These are phyloP conservation scores for Nowickia ferox DNA, from an alignment of 2,888 invertebrate species.

Conservation along the genomic window DNA sequence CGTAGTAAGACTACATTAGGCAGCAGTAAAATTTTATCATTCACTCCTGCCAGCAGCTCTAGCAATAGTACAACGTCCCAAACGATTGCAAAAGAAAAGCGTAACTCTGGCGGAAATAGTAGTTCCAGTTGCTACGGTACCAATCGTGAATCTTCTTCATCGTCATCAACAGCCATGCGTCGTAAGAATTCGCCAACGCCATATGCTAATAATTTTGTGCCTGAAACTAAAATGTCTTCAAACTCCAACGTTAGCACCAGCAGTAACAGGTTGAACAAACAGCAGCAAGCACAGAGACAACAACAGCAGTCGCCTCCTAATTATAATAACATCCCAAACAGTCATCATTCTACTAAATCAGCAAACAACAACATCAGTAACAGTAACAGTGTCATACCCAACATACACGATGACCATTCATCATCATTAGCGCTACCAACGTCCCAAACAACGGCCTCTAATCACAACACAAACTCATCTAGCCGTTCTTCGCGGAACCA, in stretches of 20 bases:
- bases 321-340: conserved; percentile 52
- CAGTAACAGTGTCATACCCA: conserved; percentile 71
- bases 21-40: conserved; percentile 54
- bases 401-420: conserved; percentile 71
- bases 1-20: conserved; percentile 63
- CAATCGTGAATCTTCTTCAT: conserved; percentile 65
- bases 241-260: conserved; percentile 65
- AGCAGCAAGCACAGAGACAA: conserved; percentile 69
- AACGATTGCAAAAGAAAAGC: conserved; percentile 74
- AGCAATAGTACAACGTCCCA: conserved; percentile 45
- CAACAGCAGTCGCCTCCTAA: conserved; percentile 62
- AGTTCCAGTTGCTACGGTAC: conserved; percentile 72
- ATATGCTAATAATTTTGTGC: conserved; percentile 73
- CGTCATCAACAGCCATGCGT: conserved; percentile 70
- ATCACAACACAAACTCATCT: conserved; percentile 40
- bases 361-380: conserved; percentile 72
- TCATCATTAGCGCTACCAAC: conserved; percentile 54
- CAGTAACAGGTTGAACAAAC: conserved; percentile 63
- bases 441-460: conserved; percentile 68
- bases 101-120: conserved; percentile 76
- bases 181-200: conserved; percentile 73
- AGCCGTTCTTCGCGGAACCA: conserved; percentile 72
- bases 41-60: conserved; percentile 6
- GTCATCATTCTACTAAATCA: conserved; percentile 74
- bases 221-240: conserved; percentile 70